phyloP scores from a whole-genome alignment of 2,113 vertebrate genomes.

The Paramisgurnus dabryanus region DNA sequence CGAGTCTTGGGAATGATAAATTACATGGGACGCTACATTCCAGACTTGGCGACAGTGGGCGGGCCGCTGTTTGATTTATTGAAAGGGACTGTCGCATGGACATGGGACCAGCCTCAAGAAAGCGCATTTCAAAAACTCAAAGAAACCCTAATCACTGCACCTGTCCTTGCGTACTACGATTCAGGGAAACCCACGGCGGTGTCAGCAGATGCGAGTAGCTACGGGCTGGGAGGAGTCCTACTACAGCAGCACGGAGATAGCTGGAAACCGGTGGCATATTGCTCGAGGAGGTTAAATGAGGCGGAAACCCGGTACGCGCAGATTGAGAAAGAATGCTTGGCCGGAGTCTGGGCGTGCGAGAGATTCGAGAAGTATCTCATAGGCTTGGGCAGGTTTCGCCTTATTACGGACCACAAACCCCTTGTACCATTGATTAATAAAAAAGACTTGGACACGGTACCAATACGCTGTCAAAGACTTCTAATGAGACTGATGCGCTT shows the following conservation, averaged over 20 bases:
- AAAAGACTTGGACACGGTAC: too few relatives aligned
- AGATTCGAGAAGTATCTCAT: slow-evolving; percentile 57
- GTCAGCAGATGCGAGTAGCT: slow-evolving; percentile 66
- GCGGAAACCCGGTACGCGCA: slow-evolving; percentile 51
- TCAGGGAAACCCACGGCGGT: slow-evolving; percentile 60
- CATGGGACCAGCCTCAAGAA: slow-evolving; percentile 51
- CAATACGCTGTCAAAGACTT: too few relatives aligned
- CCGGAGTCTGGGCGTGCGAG: slow-evolving; percentile 45
- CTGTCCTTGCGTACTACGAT: slow-evolving; percentile 61
- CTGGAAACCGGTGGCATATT: slow-evolving; percentile 66
- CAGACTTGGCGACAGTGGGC: slow-evolving; percentile 19
- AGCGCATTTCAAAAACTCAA: slow-evolving; percentile 58
- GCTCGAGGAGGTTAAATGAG: slow-evolving; percentile 61
- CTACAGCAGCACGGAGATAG: slow-evolving; percentile 64
- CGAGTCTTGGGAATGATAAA: slow-evolving; percentile 42
- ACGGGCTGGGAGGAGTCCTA: slow-evolving; percentile 63
- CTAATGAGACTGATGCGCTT: too few relatives aligned
- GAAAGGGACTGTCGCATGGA: slow-evolving; percentile 49
- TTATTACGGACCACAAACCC: slow-evolving; percentile 54
- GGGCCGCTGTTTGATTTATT: slow-evolving; percentile 31
- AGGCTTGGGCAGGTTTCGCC: slow-evolving; percentile 56
- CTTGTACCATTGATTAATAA: slow-evolving; percentile 58
- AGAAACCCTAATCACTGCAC: slow-evolving; percentile 50
- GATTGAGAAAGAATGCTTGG: slow-evolving; percentile 58
- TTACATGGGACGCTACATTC: slow-evolving; percentile 36